Base-by-base conservation (phyloP, 2,797 vertebrate species). In the Halcyon badia region DNA sequence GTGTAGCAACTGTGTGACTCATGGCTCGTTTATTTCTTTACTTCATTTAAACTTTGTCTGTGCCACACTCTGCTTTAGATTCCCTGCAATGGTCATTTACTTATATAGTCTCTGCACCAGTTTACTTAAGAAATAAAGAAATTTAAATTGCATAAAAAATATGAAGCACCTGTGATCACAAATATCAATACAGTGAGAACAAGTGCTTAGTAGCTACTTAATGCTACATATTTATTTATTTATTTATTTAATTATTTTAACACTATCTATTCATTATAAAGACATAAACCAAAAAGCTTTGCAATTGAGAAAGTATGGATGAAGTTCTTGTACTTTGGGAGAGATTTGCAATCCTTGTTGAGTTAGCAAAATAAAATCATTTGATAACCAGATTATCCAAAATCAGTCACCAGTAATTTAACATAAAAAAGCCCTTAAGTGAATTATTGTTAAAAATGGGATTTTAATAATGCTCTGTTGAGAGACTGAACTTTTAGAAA, bases 351-450 rank as follows among this genome's bases (percentile, higher is more conserved):
- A 35, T 69, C 20, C 5, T 60, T 64, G 2, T 8, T 58, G 10
- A 73, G 44, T 73, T 60, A 49, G 35, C 44, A 49, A 84, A 64
- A 57, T 51, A 68, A 81, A 21, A 19, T 16, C 0, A 46, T 44
- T 81, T 26, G 16, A 42, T 31, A 71, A 6, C 25, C 5, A 51
- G 81, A 78, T 62, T 86, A 65, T 35, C 10, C 8, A 54, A 80
- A 65, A 65, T 8, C 9, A 4, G 6, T 48, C 18, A 58, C 11
- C 4, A n/a, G 0, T 24, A 73, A 31, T n/a, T 58, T 33, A 81
- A 20, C 0, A 0, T 14, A 37, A 42, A 44, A 31, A 64, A 22
- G 4, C 28, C 10, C 6, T 54, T 48, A 37, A 66, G 6, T 31
- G 28, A 58, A 18, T 12, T 44, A 7, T n/a, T 51, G 24, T 42